Conservation (phyloP, 2,113 vertebrate genomes). For the Rhynchomys soricoides region DNA sequence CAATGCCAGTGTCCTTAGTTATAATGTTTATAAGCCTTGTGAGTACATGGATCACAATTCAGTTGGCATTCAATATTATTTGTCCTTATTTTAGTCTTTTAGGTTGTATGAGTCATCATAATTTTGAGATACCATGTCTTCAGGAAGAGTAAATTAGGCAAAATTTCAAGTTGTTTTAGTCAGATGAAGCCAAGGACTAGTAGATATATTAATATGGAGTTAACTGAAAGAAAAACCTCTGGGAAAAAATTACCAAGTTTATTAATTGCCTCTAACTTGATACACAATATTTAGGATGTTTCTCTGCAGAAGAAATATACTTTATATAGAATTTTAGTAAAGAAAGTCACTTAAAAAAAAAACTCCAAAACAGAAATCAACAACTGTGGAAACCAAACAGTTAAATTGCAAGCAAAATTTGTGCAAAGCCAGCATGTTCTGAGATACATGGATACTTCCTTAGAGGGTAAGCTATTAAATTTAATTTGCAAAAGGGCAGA, state of each 20-base stretch:
- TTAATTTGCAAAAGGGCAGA: slow-evolving; percentile 46
- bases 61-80: neutral
- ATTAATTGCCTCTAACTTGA: neutral
- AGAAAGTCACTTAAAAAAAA: neutral
- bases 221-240: slow-evolving; percentile 41
- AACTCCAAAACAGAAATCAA: neutral
- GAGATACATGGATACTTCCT: neutral
- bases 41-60: neutral
- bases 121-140: neutral
- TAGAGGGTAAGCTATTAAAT: slow-evolving; percentile 1
- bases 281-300: neutral
- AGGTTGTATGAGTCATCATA: neutral
- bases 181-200: neutral
- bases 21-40: neutral
- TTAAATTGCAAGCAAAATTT: slow-evolving; percentile 37
- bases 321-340: slow-evolving; percentile 12
- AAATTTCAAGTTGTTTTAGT: slow-evolving; percentile 41
- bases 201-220: neutral
- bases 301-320: neutral
- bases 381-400: neutral
- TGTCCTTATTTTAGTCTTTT: neutral
- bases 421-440: neutral
- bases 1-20: neutral
- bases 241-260: neutral
- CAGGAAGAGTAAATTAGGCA: slow-evolving; percentile 27